Conservation (phyloP, 1,140 invertebrate species). For the Drosophila kanapiae region DNA sequence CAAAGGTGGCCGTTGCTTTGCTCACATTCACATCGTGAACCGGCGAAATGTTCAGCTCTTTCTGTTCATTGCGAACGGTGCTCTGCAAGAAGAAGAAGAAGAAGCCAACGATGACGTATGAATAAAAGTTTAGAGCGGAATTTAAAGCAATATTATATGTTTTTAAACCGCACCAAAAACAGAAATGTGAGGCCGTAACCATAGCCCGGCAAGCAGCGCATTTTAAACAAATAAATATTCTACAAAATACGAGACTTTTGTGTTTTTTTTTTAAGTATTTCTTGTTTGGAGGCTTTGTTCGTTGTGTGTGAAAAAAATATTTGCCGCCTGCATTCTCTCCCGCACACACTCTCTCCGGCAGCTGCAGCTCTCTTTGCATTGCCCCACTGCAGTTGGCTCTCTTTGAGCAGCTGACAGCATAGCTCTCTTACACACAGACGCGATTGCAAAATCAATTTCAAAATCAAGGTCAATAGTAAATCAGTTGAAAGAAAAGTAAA, state of each 20-base stretch:
- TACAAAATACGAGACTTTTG: background rate
- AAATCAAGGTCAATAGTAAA: constrained; percentile 45
- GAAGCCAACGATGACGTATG: constrained; percentile 17
- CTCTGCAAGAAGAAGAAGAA: constrained; percentile 60
- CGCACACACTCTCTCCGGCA: background rate
- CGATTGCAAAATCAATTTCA: constrained; percentile 38
- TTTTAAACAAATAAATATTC: constrained; percentile 25
- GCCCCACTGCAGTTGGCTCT: constrained; percentile 12
- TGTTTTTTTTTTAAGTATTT: background rate
- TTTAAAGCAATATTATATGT: constrained; percentile 18
- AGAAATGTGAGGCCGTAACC: constrained; percentile 71
- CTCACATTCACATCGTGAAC: constrained; percentile 69
- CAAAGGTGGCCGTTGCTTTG: constrained; percentile 91
- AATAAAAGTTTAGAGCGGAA: constrained; percentile 20
- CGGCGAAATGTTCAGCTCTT: constrained; percentile 71
- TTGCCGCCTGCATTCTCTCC: constrained; percentile 10
- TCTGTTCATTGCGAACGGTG: constrained; percentile 81
- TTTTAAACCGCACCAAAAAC: constrained; percentile 58
- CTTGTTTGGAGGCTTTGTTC: constrained; percentile 14
- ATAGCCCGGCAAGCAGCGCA: constrained; percentile 67
- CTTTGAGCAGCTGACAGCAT: constrained; percentile 37
- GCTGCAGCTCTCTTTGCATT: constrained; percentile 15
- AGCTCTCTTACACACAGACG: constrained; percentile 7
- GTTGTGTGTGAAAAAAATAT: constrained; percentile 11
- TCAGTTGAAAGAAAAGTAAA: constrained; percentile 23